Base-by-base conservation (phyloP, 1,140 invertebrate species). In the Drosophila eugracilis region DNA sequence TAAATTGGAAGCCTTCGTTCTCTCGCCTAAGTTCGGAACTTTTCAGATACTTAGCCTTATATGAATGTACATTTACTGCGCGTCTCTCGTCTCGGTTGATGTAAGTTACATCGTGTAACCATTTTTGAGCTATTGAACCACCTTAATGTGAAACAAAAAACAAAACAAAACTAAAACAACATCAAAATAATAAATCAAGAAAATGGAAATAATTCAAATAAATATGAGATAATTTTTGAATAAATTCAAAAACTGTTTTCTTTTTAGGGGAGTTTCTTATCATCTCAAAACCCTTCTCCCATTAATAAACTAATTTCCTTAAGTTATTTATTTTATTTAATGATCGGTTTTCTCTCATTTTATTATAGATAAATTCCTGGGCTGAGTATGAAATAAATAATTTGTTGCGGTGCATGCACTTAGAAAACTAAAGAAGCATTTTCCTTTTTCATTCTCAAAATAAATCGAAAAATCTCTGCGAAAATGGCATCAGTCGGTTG, bases 361-460 rank as follows among this genome's bases (percentile, higher is more conserved):
- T 57, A 48, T 67, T 60, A 66, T 53, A 62, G 57, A 66, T 69
- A 86, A 86, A 73, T 88, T 83, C 75, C 75, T 78, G 83, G 75
- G 84, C 73, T 86, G 80, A 66, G 62, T 67, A 88, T 88, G 83
- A 88, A 88, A 88, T 88, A 88, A 88, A 88, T 88, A 88, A 78
- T 88, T 88, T 81, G 72, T 73, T 73, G 63, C 50, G 65, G n/a
- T 67, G 78, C 78, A 88, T 86, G 81, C 83, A 88, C 81, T 86
- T 86, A 86, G 55, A 81, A 41, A 69, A 74, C 77, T 85, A 88
- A 42, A 62, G 58, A 86, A 66, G 58, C 54, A 47, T 53, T 69
- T 75, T 58, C 60, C 50, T 12, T 52, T 57, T 22, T 37, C 50
- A 24, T 44, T 72, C 47, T 49, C 45, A 15, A 47, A 28, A 12